Base-by-base conservation (phyloP, 2,113 vertebrate genomes). In the Galeopterus variegatus region DNA sequence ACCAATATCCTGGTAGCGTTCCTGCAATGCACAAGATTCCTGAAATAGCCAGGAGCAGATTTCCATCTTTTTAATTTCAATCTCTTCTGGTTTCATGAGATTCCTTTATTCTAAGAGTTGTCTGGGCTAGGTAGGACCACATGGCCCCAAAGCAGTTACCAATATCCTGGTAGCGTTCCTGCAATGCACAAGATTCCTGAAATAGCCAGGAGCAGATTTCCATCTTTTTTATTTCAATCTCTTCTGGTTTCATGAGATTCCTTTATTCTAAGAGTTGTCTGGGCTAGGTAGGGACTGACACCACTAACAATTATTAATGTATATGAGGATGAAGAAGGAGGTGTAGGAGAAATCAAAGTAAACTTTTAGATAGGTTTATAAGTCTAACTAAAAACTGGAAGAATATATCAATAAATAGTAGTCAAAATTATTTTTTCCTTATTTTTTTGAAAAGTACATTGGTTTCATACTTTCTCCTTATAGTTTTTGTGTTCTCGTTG, bases 351-450 rank as follows among this genome's bases (percentile, higher is more conserved):
- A 94, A 56, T 70, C 54, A 69, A 79, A 62, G 31, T 24, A 33
- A 75, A 65, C 36, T 33, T 77, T 81, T 45, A 65, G 89, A 80
- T 50, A n/a, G 13, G 50, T 89, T 94, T 28, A 15, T 54, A 69
- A 48, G 6, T 65, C 9, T 80, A 76, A 31, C 50, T 82, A 77
- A 58, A 88, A 95, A 81, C 45, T 69, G 81, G 18, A 50, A 77
- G 23, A 48, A 36, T 88, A 33, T 58, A 84, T 31, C 65, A 62
- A 92, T 13, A 88, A 84, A 62, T 45, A 58, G 8, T 60, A 24
- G 9, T 31, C n/a, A 92, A 70, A 85, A 31, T 90, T 69, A 76
- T 92, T 64, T 88, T 77, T 64, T 88, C 72, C n/a, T 77, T 60
- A 90, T 31, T 26, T 60, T 93, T 60, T 36, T 65, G 50, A 84